Evolutionary conservation across 1,140 invertebrate species (phyloP).

Genomic region (Diprion similis): DNA sequence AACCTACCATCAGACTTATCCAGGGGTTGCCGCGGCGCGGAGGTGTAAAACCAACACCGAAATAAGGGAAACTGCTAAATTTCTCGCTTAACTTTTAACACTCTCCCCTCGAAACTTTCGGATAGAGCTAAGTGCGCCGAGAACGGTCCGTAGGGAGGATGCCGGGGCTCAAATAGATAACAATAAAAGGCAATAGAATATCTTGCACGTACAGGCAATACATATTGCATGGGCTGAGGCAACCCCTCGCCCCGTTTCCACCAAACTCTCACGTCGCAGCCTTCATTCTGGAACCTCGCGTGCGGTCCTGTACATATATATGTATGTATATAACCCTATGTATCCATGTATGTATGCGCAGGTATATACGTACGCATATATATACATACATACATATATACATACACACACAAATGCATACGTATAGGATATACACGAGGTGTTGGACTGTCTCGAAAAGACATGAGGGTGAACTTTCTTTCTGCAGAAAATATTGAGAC

Average conservation of each 20-base stretch:
- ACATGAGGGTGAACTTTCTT: background rate
- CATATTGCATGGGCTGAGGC: slow-evolving; percentile 30
- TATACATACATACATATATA: background rate
- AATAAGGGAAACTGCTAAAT: background rate
- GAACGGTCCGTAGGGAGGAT: slow-evolving; percentile 11
- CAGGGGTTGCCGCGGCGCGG: no score
- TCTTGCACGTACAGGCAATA: slow-evolving; percentile 33
- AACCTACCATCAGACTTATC: no score
- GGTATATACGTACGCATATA: background rate
- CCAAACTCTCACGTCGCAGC: background rate
- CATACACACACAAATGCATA: background rate
- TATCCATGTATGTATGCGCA: background rate
- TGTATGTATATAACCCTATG: no score
- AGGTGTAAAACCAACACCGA: background rate
- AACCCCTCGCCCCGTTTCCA: background rate
- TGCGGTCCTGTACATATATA: background rate
- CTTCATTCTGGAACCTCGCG: background rate
- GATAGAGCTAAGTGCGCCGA: background rate
- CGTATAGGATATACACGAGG: background rate
- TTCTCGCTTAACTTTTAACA: background rate
- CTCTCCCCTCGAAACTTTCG: background rate
- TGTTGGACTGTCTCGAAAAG: background rate
- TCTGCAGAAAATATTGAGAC: background rate
- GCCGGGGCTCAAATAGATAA: slow-evolving; percentile 12
- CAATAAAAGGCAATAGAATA: slow-evolving; percentile 38